Conservation (phyloP, 2,113 vertebrate species). For the Oxyura jamaicensis region DNA sequence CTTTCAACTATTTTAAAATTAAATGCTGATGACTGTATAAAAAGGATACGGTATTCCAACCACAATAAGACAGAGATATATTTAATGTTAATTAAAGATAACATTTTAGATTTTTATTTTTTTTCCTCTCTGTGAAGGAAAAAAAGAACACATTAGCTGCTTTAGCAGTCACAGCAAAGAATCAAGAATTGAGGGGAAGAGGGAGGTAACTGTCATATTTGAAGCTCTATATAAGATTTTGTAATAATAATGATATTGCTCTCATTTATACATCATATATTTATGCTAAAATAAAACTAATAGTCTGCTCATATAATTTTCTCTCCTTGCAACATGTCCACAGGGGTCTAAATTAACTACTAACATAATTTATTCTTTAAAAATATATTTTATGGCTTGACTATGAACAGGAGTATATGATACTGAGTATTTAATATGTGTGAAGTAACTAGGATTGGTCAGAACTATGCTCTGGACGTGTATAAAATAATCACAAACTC, state of each 20-base stretch:
- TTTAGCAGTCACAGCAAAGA: background rate
- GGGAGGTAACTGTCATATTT: background rate
- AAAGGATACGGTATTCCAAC: background rate
- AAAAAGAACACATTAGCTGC: background rate
- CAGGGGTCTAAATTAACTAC: background rate
- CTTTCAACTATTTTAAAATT: background rate
- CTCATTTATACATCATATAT: background rate
- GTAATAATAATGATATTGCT: background rate
- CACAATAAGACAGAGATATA: background rate
- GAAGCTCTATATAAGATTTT: background rate
- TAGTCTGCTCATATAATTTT: background rate
- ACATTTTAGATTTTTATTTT: background rate
- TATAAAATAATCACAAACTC: background rate
- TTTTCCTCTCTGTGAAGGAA: background rate
- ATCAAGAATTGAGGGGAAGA: background rate
- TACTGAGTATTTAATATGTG: background rate
- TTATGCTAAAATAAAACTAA: conserved; percentile 7
- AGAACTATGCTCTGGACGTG: background rate
- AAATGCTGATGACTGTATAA: background rate
- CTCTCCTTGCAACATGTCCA: background rate
- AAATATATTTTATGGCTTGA: background rate
- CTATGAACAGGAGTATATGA: background rate
- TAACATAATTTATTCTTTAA: background rate
- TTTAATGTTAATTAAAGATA: background rate
- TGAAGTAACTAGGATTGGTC: background rate